Evolutionary conservation across 2,888 invertebrate species (phyloP).

Genomic region (Anthophora plumipes): DNA sequence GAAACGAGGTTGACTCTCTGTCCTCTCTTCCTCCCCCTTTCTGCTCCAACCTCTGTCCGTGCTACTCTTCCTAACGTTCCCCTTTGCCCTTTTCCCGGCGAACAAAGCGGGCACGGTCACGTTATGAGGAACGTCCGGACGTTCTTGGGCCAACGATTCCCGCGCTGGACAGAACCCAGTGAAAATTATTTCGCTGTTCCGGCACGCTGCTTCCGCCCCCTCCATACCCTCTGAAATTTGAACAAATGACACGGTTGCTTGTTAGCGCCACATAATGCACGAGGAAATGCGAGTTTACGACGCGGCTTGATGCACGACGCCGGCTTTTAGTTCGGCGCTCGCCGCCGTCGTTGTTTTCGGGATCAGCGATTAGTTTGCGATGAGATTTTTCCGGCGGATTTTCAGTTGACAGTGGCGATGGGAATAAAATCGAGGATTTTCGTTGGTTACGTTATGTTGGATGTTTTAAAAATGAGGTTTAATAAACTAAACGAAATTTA

Average conservation of each 20-base stretch:
- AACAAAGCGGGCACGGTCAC: constrained; percentile 43
- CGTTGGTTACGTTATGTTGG: too few relatives aligned
- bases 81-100: constrained; percentile 37
- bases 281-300: constrained; percentile 33
- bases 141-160: constrained; percentile 38
- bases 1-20: constrained; percentile 65
- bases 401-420: too few relatives aligned
- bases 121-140: constrained; percentile 43
- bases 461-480: too few relatives aligned
- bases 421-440: too few relatives aligned
- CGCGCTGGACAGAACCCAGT: constrained; percentile 40
- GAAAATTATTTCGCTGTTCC: constrained; percentile 59
- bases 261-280: constrained; percentile 36
- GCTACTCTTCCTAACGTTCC: background rate
- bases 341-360: too few relatives aligned
- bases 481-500: too few relatives aligned
- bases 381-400: too few relatives aligned
- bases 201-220: constrained; percentile 46
- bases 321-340: background rate
- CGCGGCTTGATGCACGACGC: background rate
- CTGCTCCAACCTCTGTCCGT: constrained; percentile 8
- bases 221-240: constrained; percentile 10
- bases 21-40: background rate
- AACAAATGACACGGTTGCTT: constrained; percentile 46
- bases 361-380: too few relatives aligned